Evolutionary conservation across 2,113 vertebrate species (phyloP).

Genomic region (Propithecus coquereli): DNA sequence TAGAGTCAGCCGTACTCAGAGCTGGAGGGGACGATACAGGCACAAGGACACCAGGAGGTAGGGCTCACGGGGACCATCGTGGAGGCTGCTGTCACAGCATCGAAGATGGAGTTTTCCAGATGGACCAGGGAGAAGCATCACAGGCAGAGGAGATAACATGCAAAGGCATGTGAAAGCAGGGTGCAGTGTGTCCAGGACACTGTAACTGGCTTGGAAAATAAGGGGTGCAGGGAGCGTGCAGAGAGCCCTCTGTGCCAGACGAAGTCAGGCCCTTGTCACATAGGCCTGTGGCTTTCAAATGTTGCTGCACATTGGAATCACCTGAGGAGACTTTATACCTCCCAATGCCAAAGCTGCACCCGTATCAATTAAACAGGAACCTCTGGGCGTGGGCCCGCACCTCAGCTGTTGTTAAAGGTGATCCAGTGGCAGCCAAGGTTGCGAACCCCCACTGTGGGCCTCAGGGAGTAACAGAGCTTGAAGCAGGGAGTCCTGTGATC

Average conservation of each 20-base stretch:
- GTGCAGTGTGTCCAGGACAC: background rate
- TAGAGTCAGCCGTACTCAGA: background rate
- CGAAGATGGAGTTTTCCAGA: background rate
- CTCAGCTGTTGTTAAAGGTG: background rate
- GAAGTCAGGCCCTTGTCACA: background rate
- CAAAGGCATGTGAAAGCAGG: background rate
- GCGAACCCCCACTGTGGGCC: background rate
- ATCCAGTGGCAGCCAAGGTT: background rate
- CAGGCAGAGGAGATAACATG: background rate
- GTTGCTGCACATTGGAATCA: background rate
- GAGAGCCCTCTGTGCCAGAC: background rate
- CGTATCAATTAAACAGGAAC: background rate
- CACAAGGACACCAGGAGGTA: no score
- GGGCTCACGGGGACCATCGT: background rate
- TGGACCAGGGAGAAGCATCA: background rate
- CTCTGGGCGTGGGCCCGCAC: background rate
- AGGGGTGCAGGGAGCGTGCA: background rate
- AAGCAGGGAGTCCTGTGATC: background rate
- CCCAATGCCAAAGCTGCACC: background rate
- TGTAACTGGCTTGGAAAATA: background rate
- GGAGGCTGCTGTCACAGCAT: background rate
- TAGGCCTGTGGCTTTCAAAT: background rate
- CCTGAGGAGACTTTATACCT: background rate
- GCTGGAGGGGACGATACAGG: background rate
- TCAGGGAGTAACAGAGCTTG: background rate